Percentiles rank a stretch among this genome's conserved stretches.
Conservation (phyloP, 2,113 vertebrate species). For the Vimba vimba region DNA sequence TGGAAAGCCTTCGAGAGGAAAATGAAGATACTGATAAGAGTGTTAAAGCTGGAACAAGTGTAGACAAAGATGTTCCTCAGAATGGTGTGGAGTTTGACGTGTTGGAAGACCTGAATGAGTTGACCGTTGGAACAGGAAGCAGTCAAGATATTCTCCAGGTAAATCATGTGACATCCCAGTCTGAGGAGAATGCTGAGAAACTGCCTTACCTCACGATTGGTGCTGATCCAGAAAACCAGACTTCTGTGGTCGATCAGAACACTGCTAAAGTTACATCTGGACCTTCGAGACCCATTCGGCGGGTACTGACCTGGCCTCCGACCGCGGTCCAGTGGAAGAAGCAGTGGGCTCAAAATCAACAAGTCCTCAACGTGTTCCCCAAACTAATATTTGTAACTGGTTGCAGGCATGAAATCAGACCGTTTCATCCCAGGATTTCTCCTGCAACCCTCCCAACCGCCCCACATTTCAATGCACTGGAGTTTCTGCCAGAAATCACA, state of each 20-base stretch:
- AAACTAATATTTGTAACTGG: constrained; percentile 39
- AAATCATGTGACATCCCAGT: background rate
- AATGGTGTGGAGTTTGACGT: background rate
- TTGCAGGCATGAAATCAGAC: constrained; percentile 30
- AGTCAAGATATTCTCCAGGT: background rate
- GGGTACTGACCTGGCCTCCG: constrained; percentile 73
- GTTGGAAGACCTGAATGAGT: background rate
- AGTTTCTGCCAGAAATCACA: constrained; percentile 15
- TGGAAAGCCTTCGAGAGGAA: background rate
- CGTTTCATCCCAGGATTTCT: background rate
- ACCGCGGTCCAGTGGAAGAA: constrained; percentile 68
- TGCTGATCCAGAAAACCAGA: constrained; percentile 47
- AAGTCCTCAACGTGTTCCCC: constrained; percentile 38
- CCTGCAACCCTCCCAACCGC: constrained; percentile 10
- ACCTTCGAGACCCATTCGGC: constrained; percentile 54
- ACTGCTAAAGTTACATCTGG: background rate
- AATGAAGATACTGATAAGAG: background rate
- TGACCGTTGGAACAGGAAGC: background rate
- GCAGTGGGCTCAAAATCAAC: constrained; percentile 53
- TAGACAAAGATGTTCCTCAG: background rate
- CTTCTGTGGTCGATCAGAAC: constrained; percentile 12
- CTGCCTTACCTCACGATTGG: constrained; percentile 74
- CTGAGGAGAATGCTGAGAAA: constrained; percentile 50
- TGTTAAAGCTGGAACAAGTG: background rate
- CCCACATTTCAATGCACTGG: constrained; percentile 2